A percentile compares a stretch with the other conserved stretches of the same genome.
These are phyloP conservation scores for Gambusia yucatana DNA, from an alignment of 2,797 vertebrate species.

Conservation along the genomic window DNA sequence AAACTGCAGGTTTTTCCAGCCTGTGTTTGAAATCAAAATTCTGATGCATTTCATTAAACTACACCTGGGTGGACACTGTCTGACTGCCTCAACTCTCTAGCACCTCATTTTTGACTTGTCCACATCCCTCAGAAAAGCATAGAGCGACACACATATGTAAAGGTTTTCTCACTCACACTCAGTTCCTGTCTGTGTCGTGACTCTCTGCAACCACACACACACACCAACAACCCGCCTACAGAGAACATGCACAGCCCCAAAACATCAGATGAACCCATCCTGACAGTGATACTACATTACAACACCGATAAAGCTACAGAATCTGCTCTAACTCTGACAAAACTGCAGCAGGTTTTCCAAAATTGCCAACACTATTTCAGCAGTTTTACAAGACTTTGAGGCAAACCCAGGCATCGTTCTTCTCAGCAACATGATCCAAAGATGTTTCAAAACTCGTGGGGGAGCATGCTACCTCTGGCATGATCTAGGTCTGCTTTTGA, in stretches of 20 bases:
- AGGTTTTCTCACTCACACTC: neutral
- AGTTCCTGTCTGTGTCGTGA: constrained; percentile 44
- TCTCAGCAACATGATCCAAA: neutral
- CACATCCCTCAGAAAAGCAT: neutral
- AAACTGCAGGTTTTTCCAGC: neutral
- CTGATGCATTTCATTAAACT: neutral
- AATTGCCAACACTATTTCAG: neutral
- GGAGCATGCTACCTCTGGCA: neutral
- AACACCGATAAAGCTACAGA: neutral
- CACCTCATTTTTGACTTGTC: constrained; percentile 62
- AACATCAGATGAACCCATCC: neutral
- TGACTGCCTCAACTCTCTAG: constrained; percentile 19
- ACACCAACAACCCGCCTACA: constrained; percentile 14
- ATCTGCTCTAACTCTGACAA: neutral
- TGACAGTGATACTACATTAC: neutral
- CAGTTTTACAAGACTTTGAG: neutral
- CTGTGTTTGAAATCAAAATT: neutral
- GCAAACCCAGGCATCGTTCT: neutral
- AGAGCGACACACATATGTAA: neutral
- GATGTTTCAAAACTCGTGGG: neutral
- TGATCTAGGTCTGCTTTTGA: neutral
- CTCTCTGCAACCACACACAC: constrained; percentile 24
- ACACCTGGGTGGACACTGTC: neutral
- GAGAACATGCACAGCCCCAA: constrained; percentile 1
- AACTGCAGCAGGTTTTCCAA: neutral